A percentile compares a stretch with the other conserved stretches of the same genome.
phyloP scores from a whole-genome alignment of 1,140 invertebrate species.

The Meteorus sp. region DNA sequence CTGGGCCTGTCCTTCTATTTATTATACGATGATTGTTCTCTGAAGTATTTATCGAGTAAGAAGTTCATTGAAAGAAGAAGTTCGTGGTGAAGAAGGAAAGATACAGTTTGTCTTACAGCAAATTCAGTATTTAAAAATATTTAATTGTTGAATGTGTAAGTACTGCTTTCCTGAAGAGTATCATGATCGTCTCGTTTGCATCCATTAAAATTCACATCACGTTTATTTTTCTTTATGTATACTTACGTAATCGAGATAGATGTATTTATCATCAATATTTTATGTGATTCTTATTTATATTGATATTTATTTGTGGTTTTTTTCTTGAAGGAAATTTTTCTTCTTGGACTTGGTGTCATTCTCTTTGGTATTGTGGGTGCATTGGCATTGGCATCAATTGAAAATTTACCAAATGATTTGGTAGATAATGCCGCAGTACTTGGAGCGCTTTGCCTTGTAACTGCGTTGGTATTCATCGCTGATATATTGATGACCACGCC shows the following conservation, averaged over 20 bases:
- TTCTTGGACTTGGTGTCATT: constrained; percentile 68
- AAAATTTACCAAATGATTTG: constrained; percentile 67
- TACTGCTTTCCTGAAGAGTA: neutral
- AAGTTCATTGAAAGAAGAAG: no score
- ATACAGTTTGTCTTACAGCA: neutral
- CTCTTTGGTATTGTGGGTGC: constrained; percentile 70
- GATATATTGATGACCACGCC: constrained; percentile 58
- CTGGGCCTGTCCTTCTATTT: neutral
- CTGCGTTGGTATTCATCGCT: constrained; percentile 68
- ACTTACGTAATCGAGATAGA: constrained; percentile 12
- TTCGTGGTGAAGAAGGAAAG: no score
- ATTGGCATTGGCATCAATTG: constrained; percentile 69
- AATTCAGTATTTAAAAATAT: neutral
- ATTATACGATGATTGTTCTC: no score
- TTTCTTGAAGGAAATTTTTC: constrained; percentile 62
- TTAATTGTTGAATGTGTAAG: neutral
- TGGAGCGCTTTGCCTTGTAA: constrained; percentile 68
- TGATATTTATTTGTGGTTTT: constrained; percentile 18
- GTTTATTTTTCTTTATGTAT: neutral
- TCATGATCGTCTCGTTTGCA: neutral
- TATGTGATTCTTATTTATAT: no score
- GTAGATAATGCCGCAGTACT: constrained; percentile 72
- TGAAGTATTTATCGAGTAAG: no score
- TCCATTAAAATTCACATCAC: neutral
- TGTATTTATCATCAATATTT: no score